A percentile compares a stretch with the other conserved stretches of the same genome.
Conservation (phyloP, 1,140 invertebrate genomes). For the Yoshiicerus persimilis region DNA sequence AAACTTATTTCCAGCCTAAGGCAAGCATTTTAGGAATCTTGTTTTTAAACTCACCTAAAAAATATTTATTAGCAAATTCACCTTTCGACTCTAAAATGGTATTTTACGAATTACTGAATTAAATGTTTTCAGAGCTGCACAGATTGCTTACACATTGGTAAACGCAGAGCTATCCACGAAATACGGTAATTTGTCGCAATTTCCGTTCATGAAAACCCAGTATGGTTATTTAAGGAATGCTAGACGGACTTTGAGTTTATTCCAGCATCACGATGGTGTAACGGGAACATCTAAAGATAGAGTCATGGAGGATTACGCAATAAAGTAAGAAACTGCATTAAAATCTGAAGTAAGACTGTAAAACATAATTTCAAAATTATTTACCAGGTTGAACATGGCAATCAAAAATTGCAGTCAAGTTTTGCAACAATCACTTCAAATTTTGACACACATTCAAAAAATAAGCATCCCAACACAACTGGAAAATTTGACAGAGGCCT, state of each 20-base stretch:
- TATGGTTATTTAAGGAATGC: slow-evolving; percentile 64
- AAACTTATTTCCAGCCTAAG: slow-evolving; percentile 70
- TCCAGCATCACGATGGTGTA: slow-evolving; percentile 98
- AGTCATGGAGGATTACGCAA: slow-evolving; percentile 90
- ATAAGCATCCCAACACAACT: not conserved
- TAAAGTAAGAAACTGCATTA: slow-evolving; percentile 61
- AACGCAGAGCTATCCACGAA: slow-evolving; percentile 33
- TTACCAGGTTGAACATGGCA: slow-evolving; percentile 60
- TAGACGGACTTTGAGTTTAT: slow-evolving; percentile 77
- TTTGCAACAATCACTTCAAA: slow-evolving; percentile 70
- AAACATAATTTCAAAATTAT: not conserved
- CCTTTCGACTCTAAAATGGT: too few species aligned
- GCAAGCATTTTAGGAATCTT: too few species aligned
- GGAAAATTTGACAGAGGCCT: slow-evolving; percentile 51
- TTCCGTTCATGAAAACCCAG: slow-evolving; percentile 26
- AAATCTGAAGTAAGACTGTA: not conserved
- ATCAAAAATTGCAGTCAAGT: slow-evolving; percentile 66
- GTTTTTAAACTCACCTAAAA: too few species aligned
- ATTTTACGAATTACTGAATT: too few species aligned
- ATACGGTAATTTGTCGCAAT: not conserved
- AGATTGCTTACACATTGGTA: slow-evolving; percentile 38
- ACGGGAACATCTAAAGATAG: slow-evolving; percentile 90
- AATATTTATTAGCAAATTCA: not conserved
- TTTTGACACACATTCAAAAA: slow-evolving; percentile 52
- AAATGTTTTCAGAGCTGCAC: slow-evolving; percentile 28